phyloP scores from a whole-genome alignment of 2,797 vertebrate genomes.

The Takifugu ocellatus region DNA sequence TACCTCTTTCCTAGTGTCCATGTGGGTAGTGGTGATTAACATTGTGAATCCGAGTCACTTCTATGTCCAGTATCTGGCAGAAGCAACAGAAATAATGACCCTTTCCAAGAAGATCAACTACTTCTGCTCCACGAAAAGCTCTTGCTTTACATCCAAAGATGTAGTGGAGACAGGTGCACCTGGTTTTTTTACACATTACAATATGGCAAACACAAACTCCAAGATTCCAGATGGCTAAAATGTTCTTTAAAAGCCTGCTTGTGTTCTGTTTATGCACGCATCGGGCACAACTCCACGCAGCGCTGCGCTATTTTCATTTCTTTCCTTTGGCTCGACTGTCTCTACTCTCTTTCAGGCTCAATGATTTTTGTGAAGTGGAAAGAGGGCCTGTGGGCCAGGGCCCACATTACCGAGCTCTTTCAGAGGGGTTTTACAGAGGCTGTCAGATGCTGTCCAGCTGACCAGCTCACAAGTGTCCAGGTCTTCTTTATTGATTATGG shows the following conservation, averaged over 20 bases:
- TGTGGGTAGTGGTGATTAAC: conserved; percentile 68
- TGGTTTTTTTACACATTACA: neutral
- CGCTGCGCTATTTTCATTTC: neutral
- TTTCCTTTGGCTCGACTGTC: neutral
- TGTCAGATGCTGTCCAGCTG: conserved; percentile 50
- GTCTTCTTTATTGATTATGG: conserved; percentile 69
- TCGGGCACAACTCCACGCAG: neutral
- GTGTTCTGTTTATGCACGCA: neutral
- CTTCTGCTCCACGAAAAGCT: conserved; percentile 41
- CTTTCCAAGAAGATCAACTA: conserved; percentile 58
- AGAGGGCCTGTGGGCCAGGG: conserved; percentile 58
- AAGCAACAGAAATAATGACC: conserved; percentile 37
- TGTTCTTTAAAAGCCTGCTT: too few species aligned
- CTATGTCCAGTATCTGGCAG: conserved; percentile 61
- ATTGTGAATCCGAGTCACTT: conserved; percentile 76
- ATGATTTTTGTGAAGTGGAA: conserved; percentile 59
- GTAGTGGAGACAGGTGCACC: conserved; percentile 39
- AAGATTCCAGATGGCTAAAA: too few species aligned
- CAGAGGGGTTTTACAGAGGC: conserved; percentile 26
- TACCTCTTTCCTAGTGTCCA: conserved; percentile 30
- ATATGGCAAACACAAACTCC: too few species aligned
- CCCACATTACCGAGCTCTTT: conserved; percentile 51
- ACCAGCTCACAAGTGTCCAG: conserved; percentile 43
- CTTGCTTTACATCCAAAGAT: conserved; percentile 44
- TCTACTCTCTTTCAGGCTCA: conserved; percentile 41